These are phyloP conservation scores for Aphelinus atriplicis DNA, from an alignment of 1,140 invertebrate genomes.

Conservation along the genomic window DNA sequence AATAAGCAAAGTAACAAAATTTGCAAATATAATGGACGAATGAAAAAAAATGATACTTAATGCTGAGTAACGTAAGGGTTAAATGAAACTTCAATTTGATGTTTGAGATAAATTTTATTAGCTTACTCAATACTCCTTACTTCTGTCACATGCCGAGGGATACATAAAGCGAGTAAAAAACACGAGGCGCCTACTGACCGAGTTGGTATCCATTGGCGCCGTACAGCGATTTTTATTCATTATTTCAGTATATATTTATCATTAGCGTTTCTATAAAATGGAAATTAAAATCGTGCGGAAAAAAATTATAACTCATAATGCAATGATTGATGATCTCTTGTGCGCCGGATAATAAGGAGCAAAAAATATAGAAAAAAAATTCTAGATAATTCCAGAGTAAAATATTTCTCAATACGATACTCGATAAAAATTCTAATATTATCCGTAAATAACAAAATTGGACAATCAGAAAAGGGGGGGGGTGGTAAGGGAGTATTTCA, in stretches of 20 bases:
- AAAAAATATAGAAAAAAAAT: slow-evolving; percentile 31
- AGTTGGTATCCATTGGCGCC: slow-evolving; percentile 23
- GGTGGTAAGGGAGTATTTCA: not conserved
- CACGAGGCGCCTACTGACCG: slow-evolving; percentile 41
- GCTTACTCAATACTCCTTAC: slow-evolving; percentile 45
- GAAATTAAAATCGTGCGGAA: slow-evolving; percentile 19
- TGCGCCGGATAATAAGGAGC: slow-evolving; percentile 33
- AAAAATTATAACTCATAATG: not conserved
- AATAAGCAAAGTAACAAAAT: no score
- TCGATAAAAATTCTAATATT: slow-evolving; percentile 23
- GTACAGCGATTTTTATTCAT: slow-evolving; percentile 12
- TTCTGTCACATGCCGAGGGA: slow-evolving; percentile 48
- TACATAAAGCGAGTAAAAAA: slow-evolving; percentile 60
- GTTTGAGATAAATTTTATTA: slow-evolving; percentile 53
- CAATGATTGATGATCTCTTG: slow-evolving; percentile 20
- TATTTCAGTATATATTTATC: slow-evolving; percentile 16
- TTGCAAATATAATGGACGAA: no score
- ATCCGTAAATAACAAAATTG: not conserved
- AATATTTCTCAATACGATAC: slow-evolving; percentile 34
- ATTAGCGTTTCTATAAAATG: slow-evolving; percentile 17
- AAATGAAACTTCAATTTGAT: not conserved
- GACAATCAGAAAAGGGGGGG: not conserved
- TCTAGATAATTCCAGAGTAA: slow-evolving; percentile 22
- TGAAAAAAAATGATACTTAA: no score
- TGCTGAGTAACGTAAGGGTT: no score